Percentiles rank a stretch among this genome's conserved stretches.
phyloP scores from a whole-genome alignment of 2,888 invertebrate genomes.

The Pammene fasciana region DNA sequence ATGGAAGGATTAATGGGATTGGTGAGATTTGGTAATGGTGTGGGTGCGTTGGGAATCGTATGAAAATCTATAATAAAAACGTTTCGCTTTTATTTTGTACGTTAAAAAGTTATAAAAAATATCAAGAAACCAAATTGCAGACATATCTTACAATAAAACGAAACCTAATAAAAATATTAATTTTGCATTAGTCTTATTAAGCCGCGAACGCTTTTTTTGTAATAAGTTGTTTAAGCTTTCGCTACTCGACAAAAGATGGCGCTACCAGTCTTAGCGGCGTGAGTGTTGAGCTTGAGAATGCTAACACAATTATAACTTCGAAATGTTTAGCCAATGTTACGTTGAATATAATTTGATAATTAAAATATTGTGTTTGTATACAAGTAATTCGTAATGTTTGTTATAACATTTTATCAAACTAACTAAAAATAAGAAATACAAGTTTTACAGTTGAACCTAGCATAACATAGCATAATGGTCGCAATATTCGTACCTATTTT shows the following conservation, averaged over 20 bases:
- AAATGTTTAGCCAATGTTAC: neutral
- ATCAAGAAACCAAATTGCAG: too few species aligned
- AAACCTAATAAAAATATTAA: too few species aligned
- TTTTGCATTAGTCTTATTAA: too few species aligned
- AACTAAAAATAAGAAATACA: neutral
- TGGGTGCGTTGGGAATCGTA: neutral
- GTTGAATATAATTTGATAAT: neutral
- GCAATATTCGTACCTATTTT: too few species aligned
- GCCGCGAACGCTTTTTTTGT: neutral
- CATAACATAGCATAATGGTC: too few species aligned
- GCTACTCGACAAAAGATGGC: conserved; percentile 69
- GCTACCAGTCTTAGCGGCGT: conserved; percentile 44
- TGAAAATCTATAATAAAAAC: neutral
- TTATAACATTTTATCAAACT: too few species aligned
- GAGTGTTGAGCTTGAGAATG: neutral
- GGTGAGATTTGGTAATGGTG: conserved; percentile 23
- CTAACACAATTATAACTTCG: conserved; percentile 14
- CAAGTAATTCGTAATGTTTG: neutral
- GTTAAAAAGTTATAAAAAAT: neutral
- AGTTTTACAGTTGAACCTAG: neutral
- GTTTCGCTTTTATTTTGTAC: too few species aligned
- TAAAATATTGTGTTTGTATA: neutral
- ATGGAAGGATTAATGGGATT: conserved; percentile 38
- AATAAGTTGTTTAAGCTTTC: conserved; percentile 16
- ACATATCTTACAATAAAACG: too few species aligned